Evolutionary conservation across 64 coral and sea anemone genomes (phyloP).

Genomic region (Porites lutea): DNA sequence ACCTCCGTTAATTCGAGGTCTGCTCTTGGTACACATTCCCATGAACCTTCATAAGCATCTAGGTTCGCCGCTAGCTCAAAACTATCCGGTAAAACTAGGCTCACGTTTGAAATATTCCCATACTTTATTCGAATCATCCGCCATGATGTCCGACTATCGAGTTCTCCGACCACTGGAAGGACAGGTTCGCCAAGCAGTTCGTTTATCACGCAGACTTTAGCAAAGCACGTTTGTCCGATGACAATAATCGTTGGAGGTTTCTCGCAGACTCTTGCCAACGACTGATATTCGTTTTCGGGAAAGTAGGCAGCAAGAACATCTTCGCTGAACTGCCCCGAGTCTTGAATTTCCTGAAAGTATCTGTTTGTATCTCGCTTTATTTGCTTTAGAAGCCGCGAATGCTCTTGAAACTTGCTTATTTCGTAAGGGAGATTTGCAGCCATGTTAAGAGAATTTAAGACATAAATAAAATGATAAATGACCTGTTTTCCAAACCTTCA

Average conservation of each 20-base stretch:
- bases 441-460: conserved; percentile 20
- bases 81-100: conserved; percentile 91
- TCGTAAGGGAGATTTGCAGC: conserved; percentile 95
- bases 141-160: conserved; percentile 85
- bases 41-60: conserved; percentile 88
- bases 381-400: conserved; percentile 86
- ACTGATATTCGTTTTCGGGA: conserved; percentile 89
- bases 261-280: conserved; percentile 88
- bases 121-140: conserved; percentile 96
- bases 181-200: conserved; percentile 94
- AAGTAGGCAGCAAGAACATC: conserved; percentile 84
- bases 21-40: conserved; percentile 94
- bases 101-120: conserved; percentile 92
- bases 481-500: background rate
- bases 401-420: conserved; percentile 97
- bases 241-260: conserved; percentile 97
- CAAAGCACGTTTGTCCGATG: conserved; percentile 93
- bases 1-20: conserved; percentile 86
- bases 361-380: conserved; percentile 90
- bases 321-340: conserved; percentile 82
- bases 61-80: conserved; percentile 93
- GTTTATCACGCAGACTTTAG: conserved; percentile 97
- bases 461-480: background rate
- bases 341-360: conserved; percentile 89
- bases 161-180: conserved; percentile 84